A percentile compares a stretch with the other conserved stretches of the same genome.
These are phyloP conservation scores for Brachyistius frenatus DNA, from an alignment of 2,113 vertebrate genomes.

Conservation along the genomic window DNA sequence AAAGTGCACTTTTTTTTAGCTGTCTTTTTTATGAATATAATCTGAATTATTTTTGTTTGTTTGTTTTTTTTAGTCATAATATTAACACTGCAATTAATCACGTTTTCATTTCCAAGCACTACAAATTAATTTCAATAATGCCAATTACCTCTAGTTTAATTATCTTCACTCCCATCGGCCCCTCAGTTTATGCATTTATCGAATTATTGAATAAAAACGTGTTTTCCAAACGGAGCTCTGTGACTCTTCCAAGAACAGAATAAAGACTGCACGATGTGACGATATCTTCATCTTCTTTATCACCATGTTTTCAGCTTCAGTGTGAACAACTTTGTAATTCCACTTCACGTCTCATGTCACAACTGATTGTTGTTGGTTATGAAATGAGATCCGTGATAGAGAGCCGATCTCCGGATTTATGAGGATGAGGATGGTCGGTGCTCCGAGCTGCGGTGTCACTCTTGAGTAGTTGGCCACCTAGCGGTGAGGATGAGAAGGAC, in stretches of 20 bases:
- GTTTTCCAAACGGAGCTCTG: background rate
- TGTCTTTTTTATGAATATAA: background rate
- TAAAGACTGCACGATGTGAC: background rate
- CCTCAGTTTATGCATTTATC: background rate
- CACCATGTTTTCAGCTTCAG: background rate
- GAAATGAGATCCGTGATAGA: background rate
- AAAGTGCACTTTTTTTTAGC: background rate
- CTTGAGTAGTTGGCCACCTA: conserved; percentile 52
- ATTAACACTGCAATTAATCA: background rate
- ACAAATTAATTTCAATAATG: background rate
- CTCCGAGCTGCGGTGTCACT: background rate
- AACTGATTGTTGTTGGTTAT: background rate
- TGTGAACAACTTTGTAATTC: background rate
- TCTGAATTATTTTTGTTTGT: too few species aligned
- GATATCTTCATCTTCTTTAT: background rate
- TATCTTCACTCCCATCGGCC: background rate
- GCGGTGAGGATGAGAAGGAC: conserved; percentile 44
- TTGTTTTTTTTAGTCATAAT: too few species aligned
- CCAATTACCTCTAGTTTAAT: background rate
- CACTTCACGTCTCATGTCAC: background rate
- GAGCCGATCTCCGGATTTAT: background rate
- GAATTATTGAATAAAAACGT: too few species aligned
- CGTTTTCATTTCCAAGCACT: too few species aligned
- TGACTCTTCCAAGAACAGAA: background rate
- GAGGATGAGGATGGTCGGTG: background rate